Base-by-base conservation (phyloP, 35 echinoderm and acorn worm species). In the Eucidaris tribuloides region DNA sequence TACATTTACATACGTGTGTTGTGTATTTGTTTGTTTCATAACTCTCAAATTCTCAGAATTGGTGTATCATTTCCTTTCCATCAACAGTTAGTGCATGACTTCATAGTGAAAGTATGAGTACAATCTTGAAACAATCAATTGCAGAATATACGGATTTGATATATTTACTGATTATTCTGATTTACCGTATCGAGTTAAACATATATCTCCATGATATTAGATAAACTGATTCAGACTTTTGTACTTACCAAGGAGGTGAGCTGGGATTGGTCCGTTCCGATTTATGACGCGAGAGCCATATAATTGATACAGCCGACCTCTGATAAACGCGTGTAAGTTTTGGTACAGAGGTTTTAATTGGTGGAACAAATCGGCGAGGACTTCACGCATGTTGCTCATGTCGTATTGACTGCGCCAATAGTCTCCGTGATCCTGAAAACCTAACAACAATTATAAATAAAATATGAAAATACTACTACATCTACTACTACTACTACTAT, bases 261-360 rank as follows among this genome's bases (percentile, higher is more conserved):
- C 89, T 27, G 94, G 94, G 34, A 97, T 92, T 41, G 89, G 94
- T 64, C 85, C 89, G 44, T 81, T 58, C 1, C 82, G 80, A 65
- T 92, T 82, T 29, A 97, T 71, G 30, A 89, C 83, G 20, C 62
- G 40, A 39, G 72, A 57, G 0, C 94, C 94, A 62, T 97, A 92
- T 31, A 81, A 37, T 1, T 97, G 9, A 68, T 92, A 89, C 25
- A 97, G 49, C 30, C 82, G 79, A 27, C 94, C 71, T 74, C 94
- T 87, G 22, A 89, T 83, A 76, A 92, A 97, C 9, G 94, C 89
- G 70, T 97, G 94, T 56, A 97, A 46, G 27, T 97, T 87, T n/a
- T 81, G 38, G 39, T 97, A 97, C 11, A 97, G 46, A 24, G 94
- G 94, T 41, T 63, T 58, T 2, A 92, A 36, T 14, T 92, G 31